Conservation (phyloP, 2,888 invertebrate genomes). For the Drosophila paracracens region DNA sequence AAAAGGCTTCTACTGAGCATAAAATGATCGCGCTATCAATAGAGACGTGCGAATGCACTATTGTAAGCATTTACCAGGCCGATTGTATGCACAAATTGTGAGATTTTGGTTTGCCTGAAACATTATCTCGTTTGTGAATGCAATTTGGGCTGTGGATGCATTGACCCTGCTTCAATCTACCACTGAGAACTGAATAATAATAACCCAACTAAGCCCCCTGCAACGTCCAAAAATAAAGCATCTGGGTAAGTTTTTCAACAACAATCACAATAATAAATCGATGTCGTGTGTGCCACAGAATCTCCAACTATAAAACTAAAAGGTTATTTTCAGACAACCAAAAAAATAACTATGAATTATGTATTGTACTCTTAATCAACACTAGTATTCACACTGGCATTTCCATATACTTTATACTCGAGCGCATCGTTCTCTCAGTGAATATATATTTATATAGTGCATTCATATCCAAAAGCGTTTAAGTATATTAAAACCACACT, state of each 20-base stretch:
- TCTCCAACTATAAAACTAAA: slow-evolving; percentile 53
- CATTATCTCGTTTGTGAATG: slow-evolving; percentile 55
- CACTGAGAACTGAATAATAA: slow-evolving; percentile 35
- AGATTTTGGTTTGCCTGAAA: slow-evolving; percentile 30
- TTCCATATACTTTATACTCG: slow-evolving; percentile 31
- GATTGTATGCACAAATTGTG: slow-evolving; percentile 52
- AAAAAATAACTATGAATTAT: slow-evolving; percentile 8
- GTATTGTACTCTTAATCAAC: slow-evolving; percentile 17
- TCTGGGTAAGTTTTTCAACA: slow-evolving; percentile 74
- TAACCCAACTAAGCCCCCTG: slow-evolving; percentile 55
- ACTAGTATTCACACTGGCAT: slow-evolving; percentile 34
- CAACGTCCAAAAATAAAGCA: slow-evolving; percentile 50
- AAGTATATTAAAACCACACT: slow-evolving; percentile 42
- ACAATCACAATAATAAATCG: slow-evolving; percentile 67
- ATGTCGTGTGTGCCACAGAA: slow-evolving; percentile 72
- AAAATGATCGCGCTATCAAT: slow-evolving; percentile 69
- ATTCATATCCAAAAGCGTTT: slow-evolving; percentile 34
- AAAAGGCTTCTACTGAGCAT: slow-evolving; percentile 38
- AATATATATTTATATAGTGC: slow-evolving; percentile 26
- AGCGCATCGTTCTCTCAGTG: slow-evolving; percentile 59
- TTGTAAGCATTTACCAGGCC: slow-evolving; percentile 15
- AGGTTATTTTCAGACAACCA: slow-evolving; percentile 71
- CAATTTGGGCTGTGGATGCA: slow-evolving; percentile 39
- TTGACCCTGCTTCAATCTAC: slow-evolving; percentile 18
- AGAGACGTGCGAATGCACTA: slow-evolving; percentile 21